These are phyloP conservation scores for Brachionus manjavacas DNA, from an alignment of 1,140 invertebrate genomes.

Conservation along the genomic window DNA sequence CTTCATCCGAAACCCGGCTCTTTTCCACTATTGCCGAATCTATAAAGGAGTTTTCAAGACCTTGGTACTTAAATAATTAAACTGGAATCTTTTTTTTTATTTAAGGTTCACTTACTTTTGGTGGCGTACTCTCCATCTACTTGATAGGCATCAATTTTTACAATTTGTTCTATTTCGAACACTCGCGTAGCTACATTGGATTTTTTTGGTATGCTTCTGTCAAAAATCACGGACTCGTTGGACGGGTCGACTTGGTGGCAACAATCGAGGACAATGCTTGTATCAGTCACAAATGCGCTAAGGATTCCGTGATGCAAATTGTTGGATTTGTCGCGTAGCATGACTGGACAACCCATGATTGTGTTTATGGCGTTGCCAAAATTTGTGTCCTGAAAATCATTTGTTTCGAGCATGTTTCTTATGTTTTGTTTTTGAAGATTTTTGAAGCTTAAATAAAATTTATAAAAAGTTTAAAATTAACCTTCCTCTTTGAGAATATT, in stretches of 20 bases:
- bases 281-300: neutral
- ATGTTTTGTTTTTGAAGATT: neutral
- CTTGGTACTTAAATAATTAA: neutral
- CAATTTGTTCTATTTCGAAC: constrained; percentile 1
- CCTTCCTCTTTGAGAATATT: neutral
- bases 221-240: neutral
- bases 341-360: constrained; percentile 31
- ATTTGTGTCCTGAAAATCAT: neutral
- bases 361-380: neutral
- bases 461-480: neutral
- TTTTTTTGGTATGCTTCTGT: neutral
- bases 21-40: constrained; percentile 26
- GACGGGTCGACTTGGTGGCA: constrained; percentile 30
- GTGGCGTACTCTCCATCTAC: constrained; percentile 13
- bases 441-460: neutral
- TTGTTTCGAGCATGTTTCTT: neutral
- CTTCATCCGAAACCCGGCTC: neutral
- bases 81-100: neutral
- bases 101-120: neutral
- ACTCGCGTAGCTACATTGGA: neutral
- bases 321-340: neutral
- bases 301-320: constrained; percentile 7
- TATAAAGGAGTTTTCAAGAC: constrained; percentile 11
- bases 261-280: neutral
- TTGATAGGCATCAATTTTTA: constrained; percentile 6